Evolutionary conservation across 1,140 invertebrate genomes (phyloP).

Genomic region (Cephus cinctus): DNA sequence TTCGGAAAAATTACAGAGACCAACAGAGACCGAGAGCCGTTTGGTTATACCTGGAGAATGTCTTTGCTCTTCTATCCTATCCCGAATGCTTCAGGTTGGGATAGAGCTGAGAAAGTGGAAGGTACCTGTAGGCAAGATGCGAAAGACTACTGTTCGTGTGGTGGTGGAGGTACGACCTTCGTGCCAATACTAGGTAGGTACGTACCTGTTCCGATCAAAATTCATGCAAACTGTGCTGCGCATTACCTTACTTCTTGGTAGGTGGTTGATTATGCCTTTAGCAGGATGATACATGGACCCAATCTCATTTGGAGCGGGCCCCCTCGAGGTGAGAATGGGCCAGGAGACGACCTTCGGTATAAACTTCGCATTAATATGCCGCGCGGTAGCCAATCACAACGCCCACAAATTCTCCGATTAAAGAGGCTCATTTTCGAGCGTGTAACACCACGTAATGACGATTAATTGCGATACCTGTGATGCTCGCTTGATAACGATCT

Average conservation of each 20-base stretch:
- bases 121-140: no score
- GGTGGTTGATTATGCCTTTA: not conserved
- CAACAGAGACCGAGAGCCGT: no score
- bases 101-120: no score
- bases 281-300: not conserved
- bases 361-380: not conserved
- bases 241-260: not conserved
- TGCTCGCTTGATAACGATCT: not conserved
- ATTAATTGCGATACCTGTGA: conserved; percentile 11
- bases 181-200: not conserved
- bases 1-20: no score
- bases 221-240: not conserved
- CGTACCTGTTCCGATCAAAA: not conserved
- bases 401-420: conserved; percentile 15
- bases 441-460: conserved; percentile 15
- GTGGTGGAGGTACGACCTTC: no score
- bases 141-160: no score
- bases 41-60: no score
- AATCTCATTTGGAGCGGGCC: not conserved
- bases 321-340: not conserved
- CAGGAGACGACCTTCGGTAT: conserved; percentile 10
- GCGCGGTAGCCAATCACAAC: conserved; percentile 3
- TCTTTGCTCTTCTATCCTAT: no score
- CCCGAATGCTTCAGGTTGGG: no score
- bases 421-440: conserved; percentile 11